Evolutionary conservation across 2,113 vertebrate genomes (phyloP).

Genomic region (Podarcis raffonei): DNA sequence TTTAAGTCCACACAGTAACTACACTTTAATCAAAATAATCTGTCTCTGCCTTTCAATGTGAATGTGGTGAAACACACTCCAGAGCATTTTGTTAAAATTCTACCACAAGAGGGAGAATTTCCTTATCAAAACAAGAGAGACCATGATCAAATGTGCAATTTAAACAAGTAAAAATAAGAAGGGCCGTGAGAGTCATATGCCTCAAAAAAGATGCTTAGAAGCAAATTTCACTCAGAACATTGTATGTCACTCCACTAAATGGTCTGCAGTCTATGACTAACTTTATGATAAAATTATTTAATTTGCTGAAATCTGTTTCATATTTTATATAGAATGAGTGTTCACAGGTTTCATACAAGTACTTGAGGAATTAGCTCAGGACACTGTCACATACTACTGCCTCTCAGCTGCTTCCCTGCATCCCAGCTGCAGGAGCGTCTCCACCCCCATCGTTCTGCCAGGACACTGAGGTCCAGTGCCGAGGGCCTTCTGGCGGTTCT

Average conservation of each 20-base stretch:
- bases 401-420: not conserved
- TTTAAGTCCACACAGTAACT: not conserved
- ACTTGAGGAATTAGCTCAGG: not conserved
- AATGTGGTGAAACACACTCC: not conserved
- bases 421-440: not conserved
- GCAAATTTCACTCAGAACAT: not conserved
- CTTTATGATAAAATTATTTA: not conserved
- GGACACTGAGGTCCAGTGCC: no score
- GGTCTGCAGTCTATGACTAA: not conserved
- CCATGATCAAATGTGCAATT: not conserved
- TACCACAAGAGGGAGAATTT: slow-evolving; percentile 65
- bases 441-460: no score
- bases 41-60: not conserved
- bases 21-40: not conserved
- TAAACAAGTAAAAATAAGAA: not conserved
- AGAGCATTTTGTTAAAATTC: not conserved
- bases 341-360: not conserved
- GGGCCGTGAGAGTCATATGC: fast-evolving
- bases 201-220: not conserved
- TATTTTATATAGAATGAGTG: not conserved
- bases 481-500: no score
- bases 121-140: not conserved
- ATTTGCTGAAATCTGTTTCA: not conserved
- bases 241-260: not conserved
- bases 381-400: not conserved